Evolutionary conservation across 2,888 invertebrate species (phyloP), one percentile per base, ranked within the genome.

Genomic region (Merodon equestris): DNA sequence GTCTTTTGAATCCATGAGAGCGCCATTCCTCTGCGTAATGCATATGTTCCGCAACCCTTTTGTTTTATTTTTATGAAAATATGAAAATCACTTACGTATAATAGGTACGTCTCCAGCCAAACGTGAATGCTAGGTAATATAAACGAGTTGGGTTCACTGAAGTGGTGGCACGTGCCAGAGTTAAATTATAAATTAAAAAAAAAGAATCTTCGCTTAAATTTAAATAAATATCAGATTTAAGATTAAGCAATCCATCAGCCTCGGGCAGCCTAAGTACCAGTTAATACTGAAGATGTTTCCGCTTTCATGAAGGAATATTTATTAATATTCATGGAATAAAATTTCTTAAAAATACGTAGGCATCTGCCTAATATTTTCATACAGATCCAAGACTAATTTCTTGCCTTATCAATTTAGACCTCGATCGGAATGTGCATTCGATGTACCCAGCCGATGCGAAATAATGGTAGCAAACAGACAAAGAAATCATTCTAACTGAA

Each of bases 221-320:
- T 73, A 66, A 79, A 79, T 79, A 74, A 79, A 74, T 79, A 58
- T 63, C 45, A 68, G 68, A 58, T n/a, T 73, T 79, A 79, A 73
- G 68, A 68, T 79, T 79, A 64, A 58, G 68, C 40, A 45, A 45
- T 40, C 15, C 12, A 12, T n/a, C 27, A 40, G 14, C 12, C 13
- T 40, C 12, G 42, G 40, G 10, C 10, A 13, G 1, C 2, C 9
- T n/a, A 15, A 42, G 17, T 3, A 53, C n/a, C 66, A 66, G 66
- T 66, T 66, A 66, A 60, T 64, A 64, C 66, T 71, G 58, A 42
- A 60, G 44, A 64, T 48, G 15, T 76, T 60, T 27, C 54, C 58
- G 61, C 51, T 56, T 66, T 34, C 45, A 38, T n/a, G 54, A 47
- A 45, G 2, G 9, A 15, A 45, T 36, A 51, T 75, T 51, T 53